A percentile compares a stretch with the other conserved stretches of the same genome.
These are phyloP conservation scores for Eueremaeus valkanovi DNA, from an alignment of 2,888 invertebrate genomes.

Conservation along the genomic window DNA sequence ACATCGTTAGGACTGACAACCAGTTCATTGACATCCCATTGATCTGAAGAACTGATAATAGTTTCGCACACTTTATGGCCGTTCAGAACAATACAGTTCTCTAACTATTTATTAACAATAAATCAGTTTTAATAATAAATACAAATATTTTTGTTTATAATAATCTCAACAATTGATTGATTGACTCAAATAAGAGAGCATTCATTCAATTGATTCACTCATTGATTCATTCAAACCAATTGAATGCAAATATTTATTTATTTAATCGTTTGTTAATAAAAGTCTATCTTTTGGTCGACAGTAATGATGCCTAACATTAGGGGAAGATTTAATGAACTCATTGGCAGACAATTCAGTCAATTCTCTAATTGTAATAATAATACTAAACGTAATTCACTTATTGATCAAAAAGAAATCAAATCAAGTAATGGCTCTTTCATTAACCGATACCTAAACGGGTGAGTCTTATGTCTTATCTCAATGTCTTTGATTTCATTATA, in stretches of 20 bases:
- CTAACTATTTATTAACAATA: no score
- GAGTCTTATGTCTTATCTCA: not conserved
- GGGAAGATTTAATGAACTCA: conserved; percentile 40
- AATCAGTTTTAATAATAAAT: not conserved
- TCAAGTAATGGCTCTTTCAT: conserved; percentile 39
- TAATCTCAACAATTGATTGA: not conserved
- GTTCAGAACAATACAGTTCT: no score
- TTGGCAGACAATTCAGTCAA: conserved; percentile 33
- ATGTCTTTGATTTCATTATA: not conserved
- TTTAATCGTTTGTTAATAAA: not conserved
- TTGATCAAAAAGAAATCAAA: conserved; percentile 12
- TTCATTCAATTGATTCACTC: no score
- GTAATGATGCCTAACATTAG: conserved; percentile 40
- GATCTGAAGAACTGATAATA: conserved; percentile 2
- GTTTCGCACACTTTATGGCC: no score
- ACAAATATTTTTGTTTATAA: not conserved
- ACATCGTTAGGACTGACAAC: not conserved
- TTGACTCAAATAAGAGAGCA: no score
- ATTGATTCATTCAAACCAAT: no score
- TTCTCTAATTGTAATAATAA: conserved; percentile 7
- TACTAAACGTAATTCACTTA: conserved; percentile 14
- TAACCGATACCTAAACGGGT: conserved; percentile 41
- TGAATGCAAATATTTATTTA: no score
- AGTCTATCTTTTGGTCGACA: not conserved
- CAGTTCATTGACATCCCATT: not conserved